Base-by-base conservation (phyloP, 1,140 invertebrate genomes). In the Yoshiicerus persimilis region DNA sequence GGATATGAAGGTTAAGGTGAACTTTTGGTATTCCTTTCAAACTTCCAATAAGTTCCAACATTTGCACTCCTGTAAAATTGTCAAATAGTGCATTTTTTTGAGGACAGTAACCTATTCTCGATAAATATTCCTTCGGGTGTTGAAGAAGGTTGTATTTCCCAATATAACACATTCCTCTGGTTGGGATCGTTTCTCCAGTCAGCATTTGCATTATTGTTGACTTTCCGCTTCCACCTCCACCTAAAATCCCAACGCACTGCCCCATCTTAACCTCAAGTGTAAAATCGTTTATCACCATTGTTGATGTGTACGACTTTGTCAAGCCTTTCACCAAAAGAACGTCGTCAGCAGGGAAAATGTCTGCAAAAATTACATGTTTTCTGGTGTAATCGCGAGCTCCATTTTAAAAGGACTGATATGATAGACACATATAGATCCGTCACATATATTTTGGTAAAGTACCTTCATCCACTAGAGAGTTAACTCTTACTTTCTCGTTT, bases 31-130 rank as follows among this genome's bases (percentile, higher is more conserved):
- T 89, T 56, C 89, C 89, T 47, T 85, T 70, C 2, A 90, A 36
- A 0, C 87, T 25, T 0, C 89, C 89, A 84, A 90, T 86, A 11
- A 90, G 32, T 85, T 89, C 77, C 23, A 89, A 16, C 89, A 90
- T 90, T 66, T 90, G 88, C 23, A n/a, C 1, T 10, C 86, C 75
- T 2, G 84, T 89, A 56, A 90, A 89, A 20, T 36, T 83, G 16
- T 86, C 84, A 39, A 88, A 89, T 20, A 89, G 25, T 25, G 47
- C 56, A 30, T 36, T 36, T 62, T 56, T 64, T 62, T 90, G 88
- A 10, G 89, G 89, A 32, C 88, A 89, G 38, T 89, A 90, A 6
- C 89, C 88, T 38, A 90, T 89, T 20, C 30, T 11, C 0, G 38
- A 66, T 6, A 90, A 62, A 84, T 84, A 90, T 20, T 87, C 23